These are phyloP conservation scores for Xenus cinereus DNA, from an alignment of 2,113 vertebrate species.

Conservation along the genomic window DNA sequence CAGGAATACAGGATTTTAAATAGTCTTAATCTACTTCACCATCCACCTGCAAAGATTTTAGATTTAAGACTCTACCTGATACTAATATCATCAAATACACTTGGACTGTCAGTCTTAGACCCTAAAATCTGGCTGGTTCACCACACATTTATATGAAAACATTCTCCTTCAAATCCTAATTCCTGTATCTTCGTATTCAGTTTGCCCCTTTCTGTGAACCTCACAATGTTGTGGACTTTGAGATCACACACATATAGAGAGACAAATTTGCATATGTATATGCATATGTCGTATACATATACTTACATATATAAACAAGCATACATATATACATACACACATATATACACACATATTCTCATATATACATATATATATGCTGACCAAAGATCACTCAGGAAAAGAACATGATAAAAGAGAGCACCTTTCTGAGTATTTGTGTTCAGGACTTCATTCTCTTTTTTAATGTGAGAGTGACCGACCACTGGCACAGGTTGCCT, in stretches of 20 bases:
- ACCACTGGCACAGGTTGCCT: neutral
- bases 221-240: neutral
- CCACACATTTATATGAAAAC: neutral
- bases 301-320: neutral
- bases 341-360: neutral
- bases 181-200: neutral
- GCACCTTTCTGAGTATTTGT: neutral
- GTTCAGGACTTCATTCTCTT: neutral
- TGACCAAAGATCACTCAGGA: neutral
- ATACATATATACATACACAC: accelerated
- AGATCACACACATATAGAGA: neutral
- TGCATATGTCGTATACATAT: neutral
- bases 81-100: neutral
- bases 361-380: too few relatives aligned
- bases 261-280: neutral
- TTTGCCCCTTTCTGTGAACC: accelerated
- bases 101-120: neutral
- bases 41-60: neutral
- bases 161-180: neutral
- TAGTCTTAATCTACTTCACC: neutral
- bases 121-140: neutral
- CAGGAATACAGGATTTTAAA: neutral
- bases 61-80: neutral
- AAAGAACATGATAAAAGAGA: neutral
- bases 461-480: neutral